These are phyloP conservation scores for Incurvaria masculella DNA, from an alignment of 2,888 invertebrate genomes.

Conservation along the genomic window DNA sequence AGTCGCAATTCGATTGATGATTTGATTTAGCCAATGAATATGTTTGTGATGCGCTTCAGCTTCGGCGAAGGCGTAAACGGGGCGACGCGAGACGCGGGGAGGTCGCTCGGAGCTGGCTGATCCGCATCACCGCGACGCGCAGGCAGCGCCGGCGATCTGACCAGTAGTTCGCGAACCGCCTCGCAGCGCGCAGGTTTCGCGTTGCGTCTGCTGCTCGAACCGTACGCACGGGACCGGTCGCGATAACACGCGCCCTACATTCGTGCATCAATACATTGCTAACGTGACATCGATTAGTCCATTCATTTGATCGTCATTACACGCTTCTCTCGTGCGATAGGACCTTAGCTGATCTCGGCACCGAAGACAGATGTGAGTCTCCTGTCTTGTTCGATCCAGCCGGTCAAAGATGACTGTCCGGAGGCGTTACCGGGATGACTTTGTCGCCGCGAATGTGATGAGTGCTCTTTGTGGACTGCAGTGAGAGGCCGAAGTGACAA, in stretches of 20 bases:
- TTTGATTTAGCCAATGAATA: too few relatives aligned
- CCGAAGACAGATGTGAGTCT: slow-evolving; percentile 30
- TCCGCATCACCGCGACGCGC: slow-evolving; percentile 16
- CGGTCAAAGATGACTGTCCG: slow-evolving; percentile 17
- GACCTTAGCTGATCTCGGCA: slow-evolving; percentile 27
- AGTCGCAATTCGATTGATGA: too few relatives aligned
- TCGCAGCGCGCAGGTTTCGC: background rate
- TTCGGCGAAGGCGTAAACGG: background rate
- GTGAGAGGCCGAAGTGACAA: background rate
- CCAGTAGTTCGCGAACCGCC: background rate
- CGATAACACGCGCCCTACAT: slow-evolving; percentile 2
- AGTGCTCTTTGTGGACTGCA: background rate
- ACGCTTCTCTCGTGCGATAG: background rate
- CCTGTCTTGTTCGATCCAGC: too few relatives aligned
- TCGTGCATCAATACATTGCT: too few relatives aligned
- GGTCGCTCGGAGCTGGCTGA: slow-evolving; percentile 20
- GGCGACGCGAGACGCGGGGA: slow-evolving; percentile 19
- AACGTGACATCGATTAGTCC: too few relatives aligned
- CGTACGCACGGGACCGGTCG: slow-evolving; percentile 11
- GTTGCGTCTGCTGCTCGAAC: slow-evolving; percentile 22
- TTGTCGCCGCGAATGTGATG: slow-evolving; percentile 25
- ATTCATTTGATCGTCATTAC: too few relatives aligned
- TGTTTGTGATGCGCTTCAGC: background rate
- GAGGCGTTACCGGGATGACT: slow-evolving; percentile 30
- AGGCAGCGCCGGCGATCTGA: slow-evolving; percentile 5